Percentiles rank a stretch among this genome's conserved stretches.
Conservation (phyloP, 2,888 invertebrate genomes). For the Drosophila nigricruria region DNA sequence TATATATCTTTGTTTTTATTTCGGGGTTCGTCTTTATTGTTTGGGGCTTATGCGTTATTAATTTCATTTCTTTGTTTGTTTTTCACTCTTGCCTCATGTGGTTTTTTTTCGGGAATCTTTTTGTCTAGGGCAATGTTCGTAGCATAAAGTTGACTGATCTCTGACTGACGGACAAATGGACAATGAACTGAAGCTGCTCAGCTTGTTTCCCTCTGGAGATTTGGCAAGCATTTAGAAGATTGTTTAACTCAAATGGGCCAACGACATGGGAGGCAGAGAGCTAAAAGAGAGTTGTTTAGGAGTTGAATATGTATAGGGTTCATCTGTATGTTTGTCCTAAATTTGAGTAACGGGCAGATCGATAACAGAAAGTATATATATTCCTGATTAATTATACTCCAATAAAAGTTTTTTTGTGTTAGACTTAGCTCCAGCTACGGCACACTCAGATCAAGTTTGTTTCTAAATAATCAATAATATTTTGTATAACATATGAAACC, state of each 20-base stretch:
- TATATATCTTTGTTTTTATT: not conserved
- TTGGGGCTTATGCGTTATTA: conserved; percentile 53
- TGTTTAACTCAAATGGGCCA: conserved; percentile 28
- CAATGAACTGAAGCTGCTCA: conserved; percentile 49
- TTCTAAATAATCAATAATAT: no score
- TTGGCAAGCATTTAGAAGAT: conserved; percentile 30
- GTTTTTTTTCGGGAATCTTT: conserved; percentile 38
- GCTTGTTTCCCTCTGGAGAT: conserved; percentile 16
- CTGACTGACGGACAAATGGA: conserved; percentile 55
- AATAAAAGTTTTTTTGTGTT: no score
- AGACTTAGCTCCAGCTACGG: no score
- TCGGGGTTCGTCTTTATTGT: conserved; percentile 35
- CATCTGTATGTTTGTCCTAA: not conserved
- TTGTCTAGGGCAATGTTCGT: conserved; percentile 67
- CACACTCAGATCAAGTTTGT: no score
- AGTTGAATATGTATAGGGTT: not conserved
- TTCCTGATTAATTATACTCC: no score
- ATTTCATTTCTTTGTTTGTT: conserved; percentile 54
- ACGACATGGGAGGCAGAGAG: not conserved
- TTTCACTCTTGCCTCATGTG: conserved; percentile 26
- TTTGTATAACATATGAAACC: not conserved
- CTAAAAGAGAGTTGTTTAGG: not conserved
- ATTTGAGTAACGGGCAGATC: not conserved
- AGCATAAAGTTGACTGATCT: conserved; percentile 67
- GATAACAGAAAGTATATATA: not conserved